These are phyloP conservation scores for Catocala sponsa DNA, from an alignment of 2,888 invertebrate species.

Conservation along the genomic window DNA sequence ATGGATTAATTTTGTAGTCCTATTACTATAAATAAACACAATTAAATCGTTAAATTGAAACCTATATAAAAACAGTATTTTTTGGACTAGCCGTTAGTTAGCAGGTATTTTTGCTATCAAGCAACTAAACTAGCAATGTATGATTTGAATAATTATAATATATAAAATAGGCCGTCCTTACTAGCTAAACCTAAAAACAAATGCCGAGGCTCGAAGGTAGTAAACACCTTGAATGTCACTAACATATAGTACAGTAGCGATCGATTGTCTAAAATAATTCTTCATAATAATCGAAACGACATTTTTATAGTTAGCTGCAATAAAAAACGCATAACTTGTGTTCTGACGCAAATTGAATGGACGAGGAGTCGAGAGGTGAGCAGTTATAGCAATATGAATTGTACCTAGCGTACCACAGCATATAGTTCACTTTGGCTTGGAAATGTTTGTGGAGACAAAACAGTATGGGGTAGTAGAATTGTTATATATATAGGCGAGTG, in stretches of 20 bases:
- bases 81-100: too few relatives aligned
- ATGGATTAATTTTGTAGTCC: too few relatives aligned
- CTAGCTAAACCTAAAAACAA: too few relatives aligned
- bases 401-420: slow-evolving; percentile 39
- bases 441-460: slow-evolving; percentile 51
- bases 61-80: too few relatives aligned
- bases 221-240: too few relatives aligned
- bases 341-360: slow-evolving; percentile 80
- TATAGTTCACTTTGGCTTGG: slow-evolving; percentile 57
- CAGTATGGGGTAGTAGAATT: slow-evolving; percentile 66
- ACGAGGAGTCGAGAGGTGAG: slow-evolving; percentile 62
- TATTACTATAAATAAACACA: too few relatives aligned
- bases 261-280: slow-evolving; percentile 58
- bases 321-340: slow-evolving; percentile 84
- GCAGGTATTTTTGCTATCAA: too few relatives aligned
- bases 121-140: too few relatives aligned
- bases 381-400: slow-evolving; percentile 34
- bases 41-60: too few relatives aligned
- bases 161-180: too few relatives aligned
- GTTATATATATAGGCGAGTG: slow-evolving; percentile 41
- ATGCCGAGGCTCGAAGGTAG: too few relatives aligned
- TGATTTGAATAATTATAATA: too few relatives aligned
- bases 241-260: not conserved
- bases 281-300: slow-evolving; percentile 73
- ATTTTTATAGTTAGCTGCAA: slow-evolving; percentile 78